Percentiles rank a stretch among this genome's conserved stretches.
These are phyloP conservation scores for Candoia aspera DNA, from an alignment of 2,113 vertebrate species.

Conservation along the genomic window DNA sequence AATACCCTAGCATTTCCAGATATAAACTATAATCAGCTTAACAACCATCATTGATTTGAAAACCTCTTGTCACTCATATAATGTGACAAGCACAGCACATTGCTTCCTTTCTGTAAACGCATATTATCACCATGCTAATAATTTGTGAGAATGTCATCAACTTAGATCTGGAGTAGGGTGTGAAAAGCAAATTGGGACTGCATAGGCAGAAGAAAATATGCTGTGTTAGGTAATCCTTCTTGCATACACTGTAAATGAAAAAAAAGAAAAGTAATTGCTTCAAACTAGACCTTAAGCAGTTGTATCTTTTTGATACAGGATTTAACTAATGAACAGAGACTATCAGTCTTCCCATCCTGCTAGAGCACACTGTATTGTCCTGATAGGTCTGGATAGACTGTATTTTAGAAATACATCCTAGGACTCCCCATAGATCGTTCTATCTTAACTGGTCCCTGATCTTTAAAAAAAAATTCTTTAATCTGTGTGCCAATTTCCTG, in stretches of 20 bases:
- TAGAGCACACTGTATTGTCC: constrained; percentile 17
- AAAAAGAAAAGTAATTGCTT: constrained; percentile 6
- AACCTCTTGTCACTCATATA: constrained; percentile 36
- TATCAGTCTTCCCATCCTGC: constrained; percentile 45
- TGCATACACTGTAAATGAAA: constrained; percentile 38
- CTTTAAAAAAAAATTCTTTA: background rate
- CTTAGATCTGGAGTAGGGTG: constrained; percentile 22
- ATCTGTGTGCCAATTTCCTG: background rate
- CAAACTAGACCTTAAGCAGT: constrained; percentile 50
- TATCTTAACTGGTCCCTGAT: background rate
- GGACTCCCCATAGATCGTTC: background rate
- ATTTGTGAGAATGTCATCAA: constrained; percentile 29
- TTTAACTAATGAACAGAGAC: constrained; percentile 34
- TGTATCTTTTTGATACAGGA: background rate
- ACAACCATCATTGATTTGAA: constrained; percentile 42
- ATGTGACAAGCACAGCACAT: constrained; percentile 13
- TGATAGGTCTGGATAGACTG: background rate
- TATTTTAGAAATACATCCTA: constrained; percentile 18
- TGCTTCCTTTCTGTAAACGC: constrained; percentile 13
- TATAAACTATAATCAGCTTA: constrained; percentile 40
- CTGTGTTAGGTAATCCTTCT: constrained; percentile 26
- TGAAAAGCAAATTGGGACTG: constrained; percentile 11
- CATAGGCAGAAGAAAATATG: background rate
- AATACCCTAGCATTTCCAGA: constrained; percentile 39
- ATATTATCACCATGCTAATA: background rate